Base-by-base conservation (phyloP, 1,140 invertebrate genomes). In the Solenopsis invicta region DNA sequence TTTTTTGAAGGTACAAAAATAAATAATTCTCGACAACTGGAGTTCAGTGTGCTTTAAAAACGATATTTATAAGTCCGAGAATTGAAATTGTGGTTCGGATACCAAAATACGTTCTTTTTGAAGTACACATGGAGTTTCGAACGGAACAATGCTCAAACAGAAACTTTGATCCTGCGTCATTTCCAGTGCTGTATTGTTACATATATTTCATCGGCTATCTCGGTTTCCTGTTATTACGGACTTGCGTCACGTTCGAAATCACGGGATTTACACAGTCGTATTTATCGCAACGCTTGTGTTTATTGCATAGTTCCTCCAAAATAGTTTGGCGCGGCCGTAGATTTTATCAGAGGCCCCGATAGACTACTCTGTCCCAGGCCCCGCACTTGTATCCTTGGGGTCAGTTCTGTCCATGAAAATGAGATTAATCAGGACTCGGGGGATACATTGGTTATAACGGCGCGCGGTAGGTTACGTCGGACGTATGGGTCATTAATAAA, bases 401-500 rank as follows among this genome's bases (percentile, higher is more conserved):
- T 29, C 37, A 29, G 24, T 59, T 16, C 16, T 59, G 9, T 21
- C 5, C 34, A 34, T 21, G 48, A 50, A 61, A 82, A 52, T n/a
- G 78, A 10, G 16, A 45, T 64, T 52, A 48, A 69, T 87, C 21
- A 64, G 34, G n/a, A 54, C 72, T 48, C 67, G 4, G 16, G 87
- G 71, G 87, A 88, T 76, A 66, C 52, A 56, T 87, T 45, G 29
- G 52, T 88, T 69, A 82, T 54, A 50, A 67, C 34, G 21, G 8
- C 50, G n/a, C 50, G 29, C 45, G 34, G 66, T 64, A 41, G 66
- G 37, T 34, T 21, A 67, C 66, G 54, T 45, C n/a, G 54, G 45
- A 66, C 29, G 48, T n/a, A 71, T 21, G 34, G 37, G 69, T 71
- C 59, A 71, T 88, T 88, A 88, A 88, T 88, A 69, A 88, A 72